phyloP scores from a whole-genome alignment of 2,888 invertebrate genomes.

The Drosophila meridionalis region DNA sequence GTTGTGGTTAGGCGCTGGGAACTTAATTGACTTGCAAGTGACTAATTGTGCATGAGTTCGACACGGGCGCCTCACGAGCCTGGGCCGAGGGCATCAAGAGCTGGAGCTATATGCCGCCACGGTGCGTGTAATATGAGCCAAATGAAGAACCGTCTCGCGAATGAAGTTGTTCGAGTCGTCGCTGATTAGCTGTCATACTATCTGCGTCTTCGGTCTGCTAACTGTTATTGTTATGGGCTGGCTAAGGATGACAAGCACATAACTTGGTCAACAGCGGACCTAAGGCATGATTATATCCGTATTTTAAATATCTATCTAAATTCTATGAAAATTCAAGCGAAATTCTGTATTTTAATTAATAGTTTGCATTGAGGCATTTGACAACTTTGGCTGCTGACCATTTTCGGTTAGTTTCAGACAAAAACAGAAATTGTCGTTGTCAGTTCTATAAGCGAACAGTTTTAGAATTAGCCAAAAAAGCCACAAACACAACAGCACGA shows the following conservation, averaged over 20 bases:
- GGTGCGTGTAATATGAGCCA: conserved; percentile 76
- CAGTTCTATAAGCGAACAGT: conserved; percentile 52
- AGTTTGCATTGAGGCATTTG: conserved; percentile 54
- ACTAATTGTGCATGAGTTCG: conserved; percentile 81
- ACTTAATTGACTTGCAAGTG: conserved; percentile 81
- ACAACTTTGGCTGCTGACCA: conserved; percentile 70
- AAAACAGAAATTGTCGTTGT: conserved; percentile 41
- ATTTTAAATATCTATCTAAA: conserved; percentile 3
- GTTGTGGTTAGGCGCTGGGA: conserved; percentile 71
- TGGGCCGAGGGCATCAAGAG: not conserved
- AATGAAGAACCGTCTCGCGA: conserved; percentile 51
- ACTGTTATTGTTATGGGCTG: conserved; percentile 36
- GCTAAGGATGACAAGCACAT: conserved; percentile 53
- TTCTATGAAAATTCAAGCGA: not conserved
- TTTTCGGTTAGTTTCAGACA: conserved; percentile 46
- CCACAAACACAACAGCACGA: conserved; percentile 33
- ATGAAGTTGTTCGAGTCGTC: conserved; percentile 65
- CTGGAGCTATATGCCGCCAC: conserved; percentile 9
- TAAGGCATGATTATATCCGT: not conserved
- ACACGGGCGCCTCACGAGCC: conserved; percentile 46
- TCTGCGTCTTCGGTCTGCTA: conserved; percentile 20
- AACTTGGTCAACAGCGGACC: conserved; percentile 10
- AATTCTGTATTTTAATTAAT: conserved; percentile 16
- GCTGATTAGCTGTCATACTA: conserved; percentile 47
- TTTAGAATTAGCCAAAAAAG: conserved; percentile 63